Base-by-base conservation (phyloP, 2,888 invertebrate genomes). In the Lochmaea crataegi region DNA sequence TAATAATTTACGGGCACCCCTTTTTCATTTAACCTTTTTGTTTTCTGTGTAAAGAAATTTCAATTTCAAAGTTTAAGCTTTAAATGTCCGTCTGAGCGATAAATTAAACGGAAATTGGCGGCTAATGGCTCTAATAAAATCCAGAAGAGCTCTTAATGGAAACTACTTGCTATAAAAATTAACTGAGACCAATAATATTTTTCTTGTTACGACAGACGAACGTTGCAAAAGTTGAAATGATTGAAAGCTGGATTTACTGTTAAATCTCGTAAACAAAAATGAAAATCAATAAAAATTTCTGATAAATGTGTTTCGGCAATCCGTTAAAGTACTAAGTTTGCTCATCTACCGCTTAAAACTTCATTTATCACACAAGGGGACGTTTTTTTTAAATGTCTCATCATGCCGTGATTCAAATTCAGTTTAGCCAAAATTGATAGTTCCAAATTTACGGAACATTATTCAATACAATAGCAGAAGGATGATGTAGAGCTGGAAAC, bases 101-200 rank as follows among this genome's bases (percentile, higher is more conserved):
- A 65, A 72, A 72, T 72, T 66, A 60, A 45, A 65, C 11, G 61
- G 61, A 63, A 64, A 56, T 68, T 63, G 22, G 65, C 26, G 38
- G 57, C 38, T 64, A 70, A 68, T 57, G 22, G 58, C 72, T 26
- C 32, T 53, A 63, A 66, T 71, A 61, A 68, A 57, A 64, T 65
- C 16, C 68, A 65, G 68, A 58, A 57, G 63, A 68, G 56, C 60
- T n/a, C 16, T 68, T 65, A 42, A 57, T 56, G 22, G 53, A 66
- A 67, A 67, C 57, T 48, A 45, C 71, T 64, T 56, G 69, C 63
- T 63, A 61, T 66, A 69, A 76, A 72, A 72, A 76, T 73, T 70
- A 65, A 66, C 58, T 56, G 67, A 61, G 65, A 64, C 56, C 51
- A 18, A 60, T 64, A 42, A n/a, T 63, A 53, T 53, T 53, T 53